Evolutionary conservation across 1,140 invertebrate genomes (phyloP).

Genomic region (Mamestra configurata): DNA sequence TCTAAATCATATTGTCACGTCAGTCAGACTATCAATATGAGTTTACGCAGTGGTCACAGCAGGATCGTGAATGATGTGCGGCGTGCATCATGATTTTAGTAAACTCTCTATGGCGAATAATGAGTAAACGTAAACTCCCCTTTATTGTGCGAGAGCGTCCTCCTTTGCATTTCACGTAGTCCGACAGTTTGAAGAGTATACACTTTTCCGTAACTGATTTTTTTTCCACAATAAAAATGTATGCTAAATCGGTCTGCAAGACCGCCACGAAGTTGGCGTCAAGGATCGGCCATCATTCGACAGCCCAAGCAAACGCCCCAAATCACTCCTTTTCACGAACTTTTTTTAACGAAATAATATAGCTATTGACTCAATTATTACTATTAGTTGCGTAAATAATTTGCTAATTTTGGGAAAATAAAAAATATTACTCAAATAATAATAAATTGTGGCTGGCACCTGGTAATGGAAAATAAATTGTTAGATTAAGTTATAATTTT

Average conservation of each 20-base stretch:
- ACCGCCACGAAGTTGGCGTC: constrained; percentile 80
- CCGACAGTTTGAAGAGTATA: constrained; percentile 70
- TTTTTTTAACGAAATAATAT: neutral
- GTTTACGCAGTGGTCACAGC: constrained; percentile 67
- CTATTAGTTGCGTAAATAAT: neutral
- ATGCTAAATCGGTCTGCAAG: constrained; percentile 68
- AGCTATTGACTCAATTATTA: too few relatives aligned
- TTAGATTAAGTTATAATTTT: neutral
- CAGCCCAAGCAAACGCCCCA: constrained; percentile 75
- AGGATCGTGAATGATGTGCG: constrained; percentile 67
- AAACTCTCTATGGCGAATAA: constrained; percentile 59
- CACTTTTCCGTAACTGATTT: constrained; percentile 64
- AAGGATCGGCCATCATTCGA: constrained; percentile 79
- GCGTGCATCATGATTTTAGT: constrained; percentile 66
- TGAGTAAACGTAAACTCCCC: constrained; percentile 76
- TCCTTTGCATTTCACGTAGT: constrained; percentile 85
- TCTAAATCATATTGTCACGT: constrained; percentile 63
- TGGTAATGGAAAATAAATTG: neutral
- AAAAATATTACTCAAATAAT: neutral
- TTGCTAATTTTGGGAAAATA: neutral
- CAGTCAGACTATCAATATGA: constrained; percentile 67
- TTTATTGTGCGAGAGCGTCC: constrained; percentile 82
- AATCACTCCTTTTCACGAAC: constrained; percentile 66
- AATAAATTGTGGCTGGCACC: neutral
- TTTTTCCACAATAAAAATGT: constrained; percentile 71